A percentile compares a stretch with the other conserved stretches of the same genome.
Conservation (phyloP, 2,113 vertebrate genomes). For the Peromyscus polionotus region DNA sequence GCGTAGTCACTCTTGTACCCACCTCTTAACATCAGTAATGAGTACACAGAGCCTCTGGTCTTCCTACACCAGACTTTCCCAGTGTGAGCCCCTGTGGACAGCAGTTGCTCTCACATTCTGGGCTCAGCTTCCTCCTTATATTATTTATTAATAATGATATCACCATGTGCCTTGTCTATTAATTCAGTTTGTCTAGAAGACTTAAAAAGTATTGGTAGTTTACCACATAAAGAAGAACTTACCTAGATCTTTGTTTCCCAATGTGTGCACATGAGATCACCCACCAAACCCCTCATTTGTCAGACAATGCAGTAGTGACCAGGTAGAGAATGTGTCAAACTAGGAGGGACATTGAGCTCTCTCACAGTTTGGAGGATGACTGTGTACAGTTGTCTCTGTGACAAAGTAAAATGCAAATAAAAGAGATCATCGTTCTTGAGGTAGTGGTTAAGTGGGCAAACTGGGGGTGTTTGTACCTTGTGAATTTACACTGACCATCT, state of each 20-base stretch:
- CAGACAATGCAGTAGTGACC: neutral
- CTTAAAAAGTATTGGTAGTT: neutral
- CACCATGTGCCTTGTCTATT: neutral
- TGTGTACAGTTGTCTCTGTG: neutral
- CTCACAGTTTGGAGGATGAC: neutral
- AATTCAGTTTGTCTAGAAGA: conserved; percentile 1
- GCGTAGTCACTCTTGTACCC: neutral
- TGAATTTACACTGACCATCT: neutral
- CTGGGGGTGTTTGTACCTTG: neutral
- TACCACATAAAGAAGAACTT: neutral
- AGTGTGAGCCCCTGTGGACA: neutral
- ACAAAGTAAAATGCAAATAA: neutral
- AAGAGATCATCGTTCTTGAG: neutral
- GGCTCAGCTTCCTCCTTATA: neutral
- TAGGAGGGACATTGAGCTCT: neutral
- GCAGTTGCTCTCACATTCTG: neutral
- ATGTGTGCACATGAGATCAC: neutral
- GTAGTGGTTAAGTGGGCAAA: neutral
- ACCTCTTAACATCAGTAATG: fast-evolving
- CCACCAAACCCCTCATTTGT: neutral
- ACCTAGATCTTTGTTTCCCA: neutral
- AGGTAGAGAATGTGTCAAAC: neutral
- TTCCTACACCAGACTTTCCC: neutral
- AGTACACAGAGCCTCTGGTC: neutral
- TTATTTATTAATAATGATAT: neutral